phyloP scores from a whole-genome alignment of 1,140 invertebrate genomes.

The Streblospio benedicti region DNA sequence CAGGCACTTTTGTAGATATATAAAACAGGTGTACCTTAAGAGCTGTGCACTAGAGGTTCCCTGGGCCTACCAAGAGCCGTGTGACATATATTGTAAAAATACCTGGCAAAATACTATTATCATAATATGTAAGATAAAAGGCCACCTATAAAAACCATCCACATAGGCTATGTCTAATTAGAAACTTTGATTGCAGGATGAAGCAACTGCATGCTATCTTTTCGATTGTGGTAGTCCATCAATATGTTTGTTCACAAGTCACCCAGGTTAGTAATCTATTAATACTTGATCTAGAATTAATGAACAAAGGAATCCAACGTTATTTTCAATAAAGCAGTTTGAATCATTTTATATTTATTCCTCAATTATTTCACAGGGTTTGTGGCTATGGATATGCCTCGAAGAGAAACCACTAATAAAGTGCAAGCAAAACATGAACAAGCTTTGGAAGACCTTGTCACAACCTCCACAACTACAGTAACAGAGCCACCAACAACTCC shows the following conservation, averaged over 20 bases:
- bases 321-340: too few relatives aligned
- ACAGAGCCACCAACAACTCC: not conserved
- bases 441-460: conserved; percentile 6
- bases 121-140: not conserved
- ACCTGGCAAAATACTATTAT: not conserved
- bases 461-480: not conserved
- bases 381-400: conserved; percentile 70
- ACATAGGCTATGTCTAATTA: not conserved
- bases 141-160: not conserved
- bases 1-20: too few relatives aligned
- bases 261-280: conserved; percentile 82
- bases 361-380: too few relatives aligned
- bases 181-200: conserved; percentile 54
- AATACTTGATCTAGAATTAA: too few relatives aligned
- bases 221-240: conserved; percentile 81
- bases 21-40: not conserved
- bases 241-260: conserved; percentile 82
- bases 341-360: too few relatives aligned
- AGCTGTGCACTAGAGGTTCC: not conserved
- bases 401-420: conserved; percentile 48
- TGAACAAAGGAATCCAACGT: too few relatives aligned
- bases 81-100: not conserved
- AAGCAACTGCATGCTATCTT: conserved; percentile 75
- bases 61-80: not conserved
- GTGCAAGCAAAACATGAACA: conserved; percentile 10